Base-by-base conservation (phyloP, 2,113 vertebrate species). In the Dicaeum eximium region DNA sequence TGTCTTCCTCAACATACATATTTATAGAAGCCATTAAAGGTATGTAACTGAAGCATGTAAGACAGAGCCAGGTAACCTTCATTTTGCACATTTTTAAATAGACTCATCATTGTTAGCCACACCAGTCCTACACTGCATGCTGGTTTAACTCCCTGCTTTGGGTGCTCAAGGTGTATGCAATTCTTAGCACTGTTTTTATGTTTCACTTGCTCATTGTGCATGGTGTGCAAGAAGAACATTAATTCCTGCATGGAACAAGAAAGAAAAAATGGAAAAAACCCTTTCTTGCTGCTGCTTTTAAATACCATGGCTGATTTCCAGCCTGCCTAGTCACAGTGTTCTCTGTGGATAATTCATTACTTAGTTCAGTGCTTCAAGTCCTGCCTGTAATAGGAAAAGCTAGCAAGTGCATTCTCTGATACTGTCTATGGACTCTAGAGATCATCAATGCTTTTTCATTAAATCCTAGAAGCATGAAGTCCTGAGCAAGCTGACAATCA, bases 61-160 rank as follows among this genome's bases (percentile, higher is more conserved):
- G 53, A 45, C 15, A 78, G 42, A 30, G 38, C 13, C 20, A 53
- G 35, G 30, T 13, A 84, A 62, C 21, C 15, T n/a, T 35, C 30
- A 66, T n/a, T 87, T 88, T 58, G 27, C 51, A 45, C 15, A 13
- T 40, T 53, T 84, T 83, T 65, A 27, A 45, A 27, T 5, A 58
- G 10, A 4, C 6, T 57, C 20, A 37, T 23, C 8, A 5, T 22
- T 0, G 0, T 67, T 66, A 66, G 15, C 50, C 86, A 20, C 22
- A 33, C 31, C 44, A 74, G 38, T n/a, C 38, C 50, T 33, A 15
- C 8, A 10, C 28, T 58, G 31, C 64, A 61, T 45, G 64, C 8
- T 78, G 42, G 7, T 57, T 57, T 57, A 57, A 20, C 23, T 82
- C 50, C 31, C 50, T 92, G 30, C 28, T 82, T 66, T 25, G 51